Evolutionary conservation across 2,113 vertebrate species (phyloP).

Genomic region (Sterna hirundo): DNA sequence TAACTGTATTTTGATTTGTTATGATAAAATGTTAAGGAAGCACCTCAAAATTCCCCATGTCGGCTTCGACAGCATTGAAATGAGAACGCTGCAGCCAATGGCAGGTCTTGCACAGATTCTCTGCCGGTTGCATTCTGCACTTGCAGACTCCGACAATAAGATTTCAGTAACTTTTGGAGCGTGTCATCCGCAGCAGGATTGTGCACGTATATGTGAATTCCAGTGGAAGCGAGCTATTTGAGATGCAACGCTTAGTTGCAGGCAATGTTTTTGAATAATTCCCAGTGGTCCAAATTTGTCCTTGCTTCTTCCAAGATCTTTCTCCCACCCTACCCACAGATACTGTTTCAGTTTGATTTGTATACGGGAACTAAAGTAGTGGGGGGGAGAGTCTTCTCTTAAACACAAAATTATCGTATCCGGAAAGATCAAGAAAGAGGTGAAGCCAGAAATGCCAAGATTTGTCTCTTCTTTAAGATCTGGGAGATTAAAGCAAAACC

Average conservation of each 20-base stretch:
- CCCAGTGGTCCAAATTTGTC: neutral
- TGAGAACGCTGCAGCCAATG: neutral
- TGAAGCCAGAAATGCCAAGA: neutral
- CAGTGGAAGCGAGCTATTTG: neutral
- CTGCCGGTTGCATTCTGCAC: neutral
- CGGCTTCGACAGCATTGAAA: neutral
- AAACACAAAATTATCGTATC: neutral
- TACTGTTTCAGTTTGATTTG: neutral
- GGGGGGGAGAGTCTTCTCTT: neutral
- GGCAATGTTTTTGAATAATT: neutral
- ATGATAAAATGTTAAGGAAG: neutral
- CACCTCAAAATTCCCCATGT: neutral
- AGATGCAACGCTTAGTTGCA: neutral
- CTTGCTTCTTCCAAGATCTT: neutral
- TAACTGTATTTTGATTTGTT: neutral
- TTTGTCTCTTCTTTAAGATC: neutral
- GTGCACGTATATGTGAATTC: neutral
- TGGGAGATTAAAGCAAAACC: slow-evolving; percentile 23
- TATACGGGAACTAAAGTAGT: neutral
- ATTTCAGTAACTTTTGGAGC: neutral
- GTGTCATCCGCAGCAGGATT: neutral
- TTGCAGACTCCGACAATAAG: neutral
- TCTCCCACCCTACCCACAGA: neutral
- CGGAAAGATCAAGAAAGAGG: neutral
- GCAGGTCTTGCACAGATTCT: neutral